phyloP scores from a whole-genome alignment of 2,797 vertebrate species.

The Myripristis jacobus region DNA sequence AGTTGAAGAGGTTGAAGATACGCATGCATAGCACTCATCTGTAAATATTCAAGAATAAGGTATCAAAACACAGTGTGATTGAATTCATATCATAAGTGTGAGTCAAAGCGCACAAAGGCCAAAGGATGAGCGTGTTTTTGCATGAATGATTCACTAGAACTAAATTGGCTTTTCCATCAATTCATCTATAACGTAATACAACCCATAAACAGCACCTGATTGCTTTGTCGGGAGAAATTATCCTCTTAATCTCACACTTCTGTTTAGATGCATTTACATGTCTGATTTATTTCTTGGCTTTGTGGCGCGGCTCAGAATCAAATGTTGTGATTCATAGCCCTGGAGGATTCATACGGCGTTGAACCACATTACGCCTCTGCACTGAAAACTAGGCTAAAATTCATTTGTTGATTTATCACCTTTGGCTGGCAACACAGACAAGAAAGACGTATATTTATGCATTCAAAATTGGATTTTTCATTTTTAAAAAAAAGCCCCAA shows the following conservation, averaged over 20 bases:
- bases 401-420: not conserved
- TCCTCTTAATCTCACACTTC: not conserved
- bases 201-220: not conserved
- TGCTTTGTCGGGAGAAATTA: conserved; percentile 1
- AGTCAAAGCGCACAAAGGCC: not conserved
- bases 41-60: not conserved
- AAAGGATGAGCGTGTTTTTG: not conserved
- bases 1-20: too few relatives aligned
- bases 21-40: too few relatives aligned
- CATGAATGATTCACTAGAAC: not conserved
- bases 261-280: not conserved
- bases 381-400: not conserved
- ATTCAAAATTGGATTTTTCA: not conserved
- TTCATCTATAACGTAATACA: not conserved
- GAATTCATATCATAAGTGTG: not conserved
- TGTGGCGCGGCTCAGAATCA: conserved; percentile 14
- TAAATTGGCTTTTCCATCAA: not conserved
- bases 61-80: not conserved
- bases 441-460: not conserved
- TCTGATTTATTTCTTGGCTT: conserved; percentile 19
- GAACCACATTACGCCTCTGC: not conserved
- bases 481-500: not conserved
- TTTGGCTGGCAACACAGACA: not conserved
- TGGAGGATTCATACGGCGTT: not conserved
- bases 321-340: conserved; percentile 10